Base-by-base conservation (phyloP, 2,888 invertebrate genomes). In the Cataglyphis rosenhaueri region DNA sequence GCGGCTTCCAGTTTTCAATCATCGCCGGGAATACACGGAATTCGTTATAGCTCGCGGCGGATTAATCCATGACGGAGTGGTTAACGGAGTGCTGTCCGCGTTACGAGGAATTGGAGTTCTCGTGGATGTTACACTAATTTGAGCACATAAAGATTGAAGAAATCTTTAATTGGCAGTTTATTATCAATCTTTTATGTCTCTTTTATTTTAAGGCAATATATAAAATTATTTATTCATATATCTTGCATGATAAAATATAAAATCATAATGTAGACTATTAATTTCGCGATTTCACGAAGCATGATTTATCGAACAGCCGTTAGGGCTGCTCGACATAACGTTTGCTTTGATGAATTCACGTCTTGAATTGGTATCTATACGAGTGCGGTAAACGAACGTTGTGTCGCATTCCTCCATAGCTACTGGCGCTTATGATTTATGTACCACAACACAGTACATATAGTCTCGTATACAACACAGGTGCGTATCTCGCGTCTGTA, bases 381-480 rank as follows among this genome's bases (percentile, higher is more conserved):
- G 74, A 38, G 57, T 32, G 48, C 61, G 65, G 48, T 79, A 65
- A 87, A 89, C 86, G 87, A 91, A 89, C 88, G 87, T 89, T 87
- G 83, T 84, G 88, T 88, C 70, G 89, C 91, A 89, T 91, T 89
- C 89, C 88, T 84, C 21, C 32, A 21, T 81, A 79, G 89, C 91
- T 90, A 91, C 91, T 85, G 90, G 87, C 75, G 88, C 88, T 91
- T 86, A 83, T 85, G 89, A 91, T 91, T 91, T 87, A 91, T 88
- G 90, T 82, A 81, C 74, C 79, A 57, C 66, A 68, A 84, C 86
- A 66, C 71, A 68, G 86, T 68, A 82, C 83, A 79, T 62, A 76
- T 84, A 62, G 70, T 71, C 81, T 48, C 64, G 4, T 8, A 25
- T n/a, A 61, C 32, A 21, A 57, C 55, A 35, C 48, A 81, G n/a